Percentiles rank a stretch among this genome's conserved stretches.
phyloP scores from a whole-genome alignment of 1,140 invertebrate species.

The Plectrocnemia conspersa region DNA sequence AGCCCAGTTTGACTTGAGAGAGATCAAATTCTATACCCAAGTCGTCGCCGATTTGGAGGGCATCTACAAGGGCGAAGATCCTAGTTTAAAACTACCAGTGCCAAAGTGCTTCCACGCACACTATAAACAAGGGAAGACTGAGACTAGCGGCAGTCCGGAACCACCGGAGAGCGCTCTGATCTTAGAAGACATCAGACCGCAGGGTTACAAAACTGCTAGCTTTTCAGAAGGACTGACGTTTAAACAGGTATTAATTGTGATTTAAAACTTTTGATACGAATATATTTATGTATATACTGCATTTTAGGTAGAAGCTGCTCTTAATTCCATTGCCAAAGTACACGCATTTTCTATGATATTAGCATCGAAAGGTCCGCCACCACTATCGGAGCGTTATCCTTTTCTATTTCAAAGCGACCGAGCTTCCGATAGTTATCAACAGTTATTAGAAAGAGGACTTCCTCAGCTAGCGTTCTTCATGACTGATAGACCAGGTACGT shows the following conservation, averaged over 20 bases:
- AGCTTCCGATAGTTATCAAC: conserved; percentile 72
- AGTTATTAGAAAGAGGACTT: conserved; percentile 66
- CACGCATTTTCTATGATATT: conserved; percentile 66
- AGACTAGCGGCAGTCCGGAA: conserved; percentile 41
- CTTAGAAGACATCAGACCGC: conserved; percentile 48
- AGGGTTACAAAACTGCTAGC: conserved; percentile 50
- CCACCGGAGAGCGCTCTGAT: conserved; percentile 58
- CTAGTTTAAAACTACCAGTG: conserved; percentile 51
- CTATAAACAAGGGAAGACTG: conserved; percentile 48
- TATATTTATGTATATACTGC: too few species aligned
- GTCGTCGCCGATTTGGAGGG: conserved; percentile 59
- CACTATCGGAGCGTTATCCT: conserved; percentile 62
- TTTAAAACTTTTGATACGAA: conserved; percentile 1
- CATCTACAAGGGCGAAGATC: conserved; percentile 45
- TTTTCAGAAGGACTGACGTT: conserved; percentile 66
- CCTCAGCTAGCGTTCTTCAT: conserved; percentile 68
- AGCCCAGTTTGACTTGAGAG: conserved; percentile 74
- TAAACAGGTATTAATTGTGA: conserved; percentile 54
- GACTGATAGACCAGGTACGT: conserved; percentile 55
- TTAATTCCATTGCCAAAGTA: conserved; percentile 64
- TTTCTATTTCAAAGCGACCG: conserved; percentile 71
- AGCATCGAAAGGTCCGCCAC: conserved; percentile 57
- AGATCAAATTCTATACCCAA: conserved; percentile 79
- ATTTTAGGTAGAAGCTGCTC: conserved; percentile 55
- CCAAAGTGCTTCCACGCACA: conserved; percentile 62